These are phyloP conservation scores for Onychomys arenicola DNA, from an alignment of 2,797 vertebrate species.

Conservation along the genomic window DNA sequence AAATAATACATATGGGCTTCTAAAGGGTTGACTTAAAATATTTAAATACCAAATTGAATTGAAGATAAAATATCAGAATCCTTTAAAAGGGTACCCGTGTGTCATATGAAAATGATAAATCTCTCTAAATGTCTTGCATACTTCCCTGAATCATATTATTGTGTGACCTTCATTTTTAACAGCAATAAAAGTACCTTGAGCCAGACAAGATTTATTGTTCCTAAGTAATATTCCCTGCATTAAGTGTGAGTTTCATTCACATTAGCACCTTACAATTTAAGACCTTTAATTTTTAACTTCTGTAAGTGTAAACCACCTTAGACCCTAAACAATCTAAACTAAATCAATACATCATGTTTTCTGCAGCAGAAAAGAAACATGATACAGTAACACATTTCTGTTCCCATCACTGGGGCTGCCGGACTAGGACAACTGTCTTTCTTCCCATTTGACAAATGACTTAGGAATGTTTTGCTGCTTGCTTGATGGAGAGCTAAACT, in stretches of 20 bases:
- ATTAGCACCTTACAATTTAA: constrained; percentile 79
- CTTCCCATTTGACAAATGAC: constrained; percentile 90
- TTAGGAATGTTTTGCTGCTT: constrained; percentile 85
- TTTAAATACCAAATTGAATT: constrained; percentile 75
- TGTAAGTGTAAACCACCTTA: constrained; percentile 72
- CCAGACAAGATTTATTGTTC: constrained; percentile 92
- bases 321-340: constrained; percentile 82
- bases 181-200: constrained; percentile 85
- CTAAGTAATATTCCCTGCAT: constrained; percentile 86
- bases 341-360: constrained; percentile 78
- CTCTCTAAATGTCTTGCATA: constrained; percentile 86
- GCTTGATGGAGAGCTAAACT: constrained; percentile 89
- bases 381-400: constrained; percentile 79
- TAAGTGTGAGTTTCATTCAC: constrained; percentile 82
- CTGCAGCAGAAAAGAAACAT: constrained; percentile 60
- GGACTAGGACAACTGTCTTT: constrained; percentile 78
- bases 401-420: constrained; percentile 64
- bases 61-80: constrained; percentile 75
- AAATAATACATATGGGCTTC: constrained; percentile 18
- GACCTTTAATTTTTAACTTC: constrained; percentile 83
- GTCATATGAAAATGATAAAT: constrained; percentile 74
- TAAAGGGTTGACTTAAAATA: constrained; percentile 62
- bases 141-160: constrained; percentile 87
- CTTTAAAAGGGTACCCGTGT: constrained; percentile 70
- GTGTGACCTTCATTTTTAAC: constrained; percentile 90